Conservation (phyloP, 2,113 vertebrate species). For the Myotis davidii region DNA sequence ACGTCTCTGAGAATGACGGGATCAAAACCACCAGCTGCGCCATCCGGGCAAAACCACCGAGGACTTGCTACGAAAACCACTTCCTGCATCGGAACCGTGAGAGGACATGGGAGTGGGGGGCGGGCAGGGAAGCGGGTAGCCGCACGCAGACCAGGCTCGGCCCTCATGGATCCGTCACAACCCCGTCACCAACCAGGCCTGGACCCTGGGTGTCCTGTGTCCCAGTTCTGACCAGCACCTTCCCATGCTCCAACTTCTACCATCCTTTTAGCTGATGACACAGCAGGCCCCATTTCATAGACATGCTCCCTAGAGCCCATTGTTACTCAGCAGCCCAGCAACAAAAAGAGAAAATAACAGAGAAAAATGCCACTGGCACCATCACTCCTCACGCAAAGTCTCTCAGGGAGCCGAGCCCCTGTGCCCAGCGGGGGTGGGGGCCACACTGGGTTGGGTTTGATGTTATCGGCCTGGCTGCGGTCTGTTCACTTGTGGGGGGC, state of each 20-base stretch:
- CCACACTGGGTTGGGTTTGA: neutral
- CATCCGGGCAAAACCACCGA: neutral
- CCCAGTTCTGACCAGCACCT: rapidly evolving
- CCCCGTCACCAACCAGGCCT: too few species aligned
- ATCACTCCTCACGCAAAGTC: neutral
- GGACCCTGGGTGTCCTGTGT: rapidly evolving
- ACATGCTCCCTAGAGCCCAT: neutral
- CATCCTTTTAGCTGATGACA: rapidly evolving
- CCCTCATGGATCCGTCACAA: rapidly evolving
- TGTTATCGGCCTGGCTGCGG: rapidly evolving
- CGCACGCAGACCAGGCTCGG: rapidly evolving
- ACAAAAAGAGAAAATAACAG: rapidly evolving
- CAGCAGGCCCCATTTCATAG: rapidly evolving
- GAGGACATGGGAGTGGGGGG: rapidly evolving
- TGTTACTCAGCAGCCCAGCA: neutral
- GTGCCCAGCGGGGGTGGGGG: rapidly evolving
- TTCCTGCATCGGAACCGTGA: rapidly evolving
- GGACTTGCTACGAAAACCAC: too few species aligned
- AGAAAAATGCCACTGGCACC: rapidly evolving
- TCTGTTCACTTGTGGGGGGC: rapidly evolving
- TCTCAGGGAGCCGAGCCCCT: neutral
- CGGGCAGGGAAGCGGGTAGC: too few species aligned
- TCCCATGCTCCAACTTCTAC: too few species aligned
- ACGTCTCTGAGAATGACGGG: neutral
- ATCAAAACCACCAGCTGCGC: neutral